These are phyloP conservation scores for Paraplagusia blochii DNA, from an alignment of 2,113 vertebrate genomes.

Conservation along the genomic window DNA sequence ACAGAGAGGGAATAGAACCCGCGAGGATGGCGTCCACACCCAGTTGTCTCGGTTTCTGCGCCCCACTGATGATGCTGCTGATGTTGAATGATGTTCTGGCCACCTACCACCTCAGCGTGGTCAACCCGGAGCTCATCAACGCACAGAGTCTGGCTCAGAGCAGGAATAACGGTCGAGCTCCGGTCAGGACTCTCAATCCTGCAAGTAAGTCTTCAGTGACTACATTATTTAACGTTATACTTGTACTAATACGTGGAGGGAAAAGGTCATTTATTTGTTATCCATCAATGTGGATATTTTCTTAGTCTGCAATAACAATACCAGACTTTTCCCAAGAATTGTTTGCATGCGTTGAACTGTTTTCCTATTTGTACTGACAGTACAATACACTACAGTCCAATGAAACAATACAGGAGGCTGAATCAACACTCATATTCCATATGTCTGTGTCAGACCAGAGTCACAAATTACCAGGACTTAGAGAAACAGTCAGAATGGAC, in stretches of 20 bases:
- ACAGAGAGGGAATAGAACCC: slow-evolving; percentile 10
- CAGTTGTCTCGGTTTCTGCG: slow-evolving; percentile 56
- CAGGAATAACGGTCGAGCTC: slow-evolving; percentile 50
- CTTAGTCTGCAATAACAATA: too few relatives aligned
- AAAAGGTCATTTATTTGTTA: too few relatives aligned
- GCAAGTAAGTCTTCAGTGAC: slow-evolving; percentile 58
- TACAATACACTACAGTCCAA: too few relatives aligned
- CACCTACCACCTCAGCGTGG: slow-evolving; percentile 52
- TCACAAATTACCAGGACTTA: too few relatives aligned
- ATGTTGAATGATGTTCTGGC: slow-evolving; percentile 59
- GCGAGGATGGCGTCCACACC: slow-evolving; percentile 57
- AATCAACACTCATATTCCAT: slow-evolving; percentile 37
- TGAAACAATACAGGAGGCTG: slow-evolving; percentile 38
- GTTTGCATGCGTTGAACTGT: slow-evolving; percentile 35
- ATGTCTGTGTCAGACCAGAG: slow-evolving; percentile 11
- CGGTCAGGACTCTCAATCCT: slow-evolving; percentile 59
- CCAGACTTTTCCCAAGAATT: slow-evolving; percentile 8
- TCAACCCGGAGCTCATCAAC: slow-evolving; percentile 45
- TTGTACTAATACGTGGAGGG: too few relatives aligned
- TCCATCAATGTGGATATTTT: too few relatives aligned
- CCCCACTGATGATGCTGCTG: slow-evolving; percentile 55
- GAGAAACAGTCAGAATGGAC: too few relatives aligned
- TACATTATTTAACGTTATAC: too few relatives aligned
- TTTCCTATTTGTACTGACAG: too few relatives aligned
- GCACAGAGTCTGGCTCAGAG: slow-evolving; percentile 70